Evolutionary conservation across 2,888 invertebrate genomes (phyloP).

Genomic region (Scrobipalpa costella): DNA sequence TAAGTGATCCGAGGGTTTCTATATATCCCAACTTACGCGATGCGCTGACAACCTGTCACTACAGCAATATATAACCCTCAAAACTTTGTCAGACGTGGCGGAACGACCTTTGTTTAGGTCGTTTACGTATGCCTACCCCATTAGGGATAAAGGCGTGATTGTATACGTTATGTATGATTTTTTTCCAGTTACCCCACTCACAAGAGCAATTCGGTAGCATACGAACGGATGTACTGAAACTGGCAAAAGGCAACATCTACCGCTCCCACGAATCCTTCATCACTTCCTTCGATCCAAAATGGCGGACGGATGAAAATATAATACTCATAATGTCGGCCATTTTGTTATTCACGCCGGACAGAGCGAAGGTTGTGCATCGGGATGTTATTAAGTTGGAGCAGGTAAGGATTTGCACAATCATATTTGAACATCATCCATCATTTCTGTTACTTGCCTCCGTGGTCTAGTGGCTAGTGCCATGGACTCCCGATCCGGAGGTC

Average conservation of each 20-base stretch:
- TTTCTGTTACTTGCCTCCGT: too few relatives aligned
- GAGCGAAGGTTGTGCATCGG: constrained; percentile 89
- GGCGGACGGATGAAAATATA: constrained; percentile 93
- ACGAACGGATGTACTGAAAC: constrained; percentile 93
- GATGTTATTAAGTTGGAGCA: constrained; percentile 93
- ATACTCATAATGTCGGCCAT: constrained; percentile 96
- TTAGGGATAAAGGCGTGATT: too few relatives aligned
- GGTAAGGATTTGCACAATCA: constrained; percentile 65
- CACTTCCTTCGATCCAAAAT: constrained; percentile 90
- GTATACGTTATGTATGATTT: not conserved
- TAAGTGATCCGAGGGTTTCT: too few relatives aligned
- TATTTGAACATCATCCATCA: too few relatives aligned
- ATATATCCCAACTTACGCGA: too few relatives aligned
- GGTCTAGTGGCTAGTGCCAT: too few relatives aligned
- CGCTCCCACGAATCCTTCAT: constrained; percentile 91
- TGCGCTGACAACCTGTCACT: too few relatives aligned
- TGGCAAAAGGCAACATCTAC: constrained; percentile 94
- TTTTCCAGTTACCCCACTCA: constrained; percentile 86
- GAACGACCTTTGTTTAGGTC: too few relatives aligned
- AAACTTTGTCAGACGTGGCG: too few relatives aligned
- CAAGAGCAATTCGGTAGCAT: constrained; percentile 89
- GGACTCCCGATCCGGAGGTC: too few relatives aligned
- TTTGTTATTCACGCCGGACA: constrained; percentile 92
- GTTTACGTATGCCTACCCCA: too few relatives aligned
- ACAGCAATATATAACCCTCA: too few relatives aligned